Base-by-base conservation (phyloP, 2,113 vertebrate genomes). In the Cyprinodon tularosa region DNA sequence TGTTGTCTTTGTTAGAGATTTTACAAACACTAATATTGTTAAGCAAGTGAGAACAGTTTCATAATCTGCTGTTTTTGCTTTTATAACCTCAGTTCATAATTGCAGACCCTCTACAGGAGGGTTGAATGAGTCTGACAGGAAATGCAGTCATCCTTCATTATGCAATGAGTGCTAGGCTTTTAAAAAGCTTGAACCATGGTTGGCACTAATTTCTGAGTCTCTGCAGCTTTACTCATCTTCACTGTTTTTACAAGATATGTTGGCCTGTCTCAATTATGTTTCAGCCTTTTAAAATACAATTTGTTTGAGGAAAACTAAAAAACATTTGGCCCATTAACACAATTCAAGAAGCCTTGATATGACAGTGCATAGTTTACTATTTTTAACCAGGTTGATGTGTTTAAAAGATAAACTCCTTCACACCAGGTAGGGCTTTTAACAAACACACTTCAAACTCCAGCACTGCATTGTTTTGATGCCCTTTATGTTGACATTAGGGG, bases 401-500 rank as follows among this genome's bases (percentile, higher is more conserved):
- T 8, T 50, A 50, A 50, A 7, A n/a, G 50, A 57, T 17, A 53
- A n/a, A 57, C 15, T 68, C 39, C 47, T 77, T 74, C 57, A 40
- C 36, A 40, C n/a, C 64, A 38, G 29, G 37, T 57, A 42, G 48
- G 9, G 70, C 72, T 47, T 69, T 64, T 29, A 15, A 45, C 65
- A 71, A 59, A 38, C 66, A 38, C 22, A 45, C 50, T 74, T 78
- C 47, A 79, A 62, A 74, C 39, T 90, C 81, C 80, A 76, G 72
- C 63, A 64, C 66, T 84, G 80, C 81, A 86, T 72, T 86, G 75
- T 66, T 77, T 83, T 85, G 74, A 84, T 76, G 63, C 75, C 82
- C 86, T 85, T 88, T 77, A 87, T 80, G 88, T 85, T 80, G 84
- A 88, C 88, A 88, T 87, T 78, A 88, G 75, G 74, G 77, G 78